Evolutionary conservation across 2,888 invertebrate genomes (phyloP).

Genomic region (Cheilosia grossa): DNA sequence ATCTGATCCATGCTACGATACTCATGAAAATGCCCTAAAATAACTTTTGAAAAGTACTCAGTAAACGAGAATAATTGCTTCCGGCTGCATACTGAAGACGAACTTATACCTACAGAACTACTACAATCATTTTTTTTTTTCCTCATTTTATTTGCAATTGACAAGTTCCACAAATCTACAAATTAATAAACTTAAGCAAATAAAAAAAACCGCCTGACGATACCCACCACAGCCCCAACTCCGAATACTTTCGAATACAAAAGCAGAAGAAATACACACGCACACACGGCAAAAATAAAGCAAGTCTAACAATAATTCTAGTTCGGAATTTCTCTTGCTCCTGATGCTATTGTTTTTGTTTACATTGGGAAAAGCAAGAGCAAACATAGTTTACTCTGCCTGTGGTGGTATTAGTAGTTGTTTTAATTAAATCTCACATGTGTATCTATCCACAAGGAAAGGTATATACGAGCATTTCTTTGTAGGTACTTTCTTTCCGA

Average conservation of each 20-base stretch:
- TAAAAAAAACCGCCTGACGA: slow-evolving; percentile 19
- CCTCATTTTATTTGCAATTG: slow-evolving; percentile 48
- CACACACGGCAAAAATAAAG: neutral
- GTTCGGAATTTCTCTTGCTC: slow-evolving; percentile 12
- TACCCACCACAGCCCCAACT: slow-evolving; percentile 17
- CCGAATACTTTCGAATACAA: slow-evolving; percentile 24
- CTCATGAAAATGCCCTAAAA: slow-evolving; percentile 9
- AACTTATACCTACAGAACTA: slow-evolving; percentile 1
- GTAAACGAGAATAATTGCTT: slow-evolving; percentile 50
- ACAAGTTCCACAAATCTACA: slow-evolving; percentile 53
- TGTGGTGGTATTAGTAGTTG: neutral
- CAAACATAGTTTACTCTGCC: slow-evolving; percentile 5
- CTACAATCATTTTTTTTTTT: slow-evolving; percentile 7
- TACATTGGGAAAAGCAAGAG: slow-evolving; percentile 20
- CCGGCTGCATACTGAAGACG: slow-evolving; percentile 39
- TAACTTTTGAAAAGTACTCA: slow-evolving; percentile 12
- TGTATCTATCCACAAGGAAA: neutral
- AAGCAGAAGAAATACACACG: neutral
- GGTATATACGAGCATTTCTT: neutral
- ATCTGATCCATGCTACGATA: slow-evolving; percentile 20
- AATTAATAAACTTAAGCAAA: slow-evolving; percentile 52
- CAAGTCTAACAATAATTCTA: slow-evolving; percentile 25
- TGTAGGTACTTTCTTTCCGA: neutral
- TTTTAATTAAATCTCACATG: slow-evolving; percentile 38
- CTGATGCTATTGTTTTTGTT: slow-evolving; percentile 35